phyloP scores from a whole-genome alignment of 1,140 invertebrate genomes.

The Lycorma delicatula region DNA sequence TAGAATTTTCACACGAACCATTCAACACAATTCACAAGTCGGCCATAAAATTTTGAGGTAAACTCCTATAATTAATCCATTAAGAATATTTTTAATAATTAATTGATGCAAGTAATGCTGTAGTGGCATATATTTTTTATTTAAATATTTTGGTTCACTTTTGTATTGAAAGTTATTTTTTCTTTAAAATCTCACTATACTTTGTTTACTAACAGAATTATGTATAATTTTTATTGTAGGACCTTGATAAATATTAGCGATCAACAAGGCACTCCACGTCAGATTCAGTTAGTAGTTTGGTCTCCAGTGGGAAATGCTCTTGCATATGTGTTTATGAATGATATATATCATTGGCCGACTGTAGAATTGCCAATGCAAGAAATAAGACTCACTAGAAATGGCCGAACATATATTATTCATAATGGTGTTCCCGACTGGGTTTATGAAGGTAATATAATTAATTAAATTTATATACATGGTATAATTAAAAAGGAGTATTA shows the following conservation, averaged over 20 bases:
- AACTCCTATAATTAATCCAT: too few relatives aligned
- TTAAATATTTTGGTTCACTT: too few relatives aligned
- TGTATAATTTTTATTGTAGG: neutral
- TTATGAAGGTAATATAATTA: slow-evolving; percentile 69
- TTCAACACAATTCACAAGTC: too few relatives aligned
- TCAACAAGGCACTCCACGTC: slow-evolving; percentile 34
- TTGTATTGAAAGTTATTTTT: too few relatives aligned
- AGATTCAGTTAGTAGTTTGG: slow-evolving; percentile 44
- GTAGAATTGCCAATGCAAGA: slow-evolving; percentile 38
- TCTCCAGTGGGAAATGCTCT: slow-evolving; percentile 57
- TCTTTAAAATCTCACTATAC: neutral
- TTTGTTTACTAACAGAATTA: neutral
- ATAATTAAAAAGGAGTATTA: too few relatives aligned
- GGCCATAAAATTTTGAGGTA: too few relatives aligned
- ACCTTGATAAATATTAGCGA: slow-evolving; percentile 25
- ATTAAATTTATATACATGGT: too few relatives aligned
- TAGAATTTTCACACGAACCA: too few relatives aligned
- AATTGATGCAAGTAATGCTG: too few relatives aligned
- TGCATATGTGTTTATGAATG: slow-evolving; percentile 69
- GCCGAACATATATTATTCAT: slow-evolving; percentile 46
- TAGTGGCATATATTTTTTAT: too few relatives aligned
- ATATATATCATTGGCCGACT: slow-evolving; percentile 60
- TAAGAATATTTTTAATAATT: too few relatives aligned
- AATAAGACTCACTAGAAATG: slow-evolving; percentile 42
- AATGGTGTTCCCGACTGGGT: slow-evolving; percentile 75